Evolutionary conservation across 2,797 vertebrate species (phyloP), one percentile per base, ranked within the genome.

Genomic region (Gymnothorax reevesii): DNA sequence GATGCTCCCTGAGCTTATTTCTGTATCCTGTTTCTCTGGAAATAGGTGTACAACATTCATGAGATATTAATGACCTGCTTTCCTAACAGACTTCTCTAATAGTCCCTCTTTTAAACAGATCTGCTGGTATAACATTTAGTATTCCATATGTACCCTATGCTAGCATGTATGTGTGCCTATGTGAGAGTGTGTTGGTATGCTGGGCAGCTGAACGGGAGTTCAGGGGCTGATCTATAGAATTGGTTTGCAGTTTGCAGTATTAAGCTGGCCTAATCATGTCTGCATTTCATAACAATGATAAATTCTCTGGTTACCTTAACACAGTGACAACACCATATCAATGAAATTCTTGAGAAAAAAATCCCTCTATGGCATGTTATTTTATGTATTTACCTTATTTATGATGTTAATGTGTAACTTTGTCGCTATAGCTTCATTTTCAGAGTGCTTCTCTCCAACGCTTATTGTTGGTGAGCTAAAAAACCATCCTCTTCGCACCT

Each of bases 11-110:
- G 71, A 17, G 73, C 33, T 42, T 13, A 25, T 64, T 15, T 85
- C 89, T 87, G 90, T 90, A 92, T 85, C 83, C 57, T 25, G 64
- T 88, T 92, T 91, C 90, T 86, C 91, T 91, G 90, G 90, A 92
- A 42, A 42, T 42, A 42, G 33, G 33, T 42, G 33, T 42, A 42
- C 33, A 42, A 42, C 33, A 42, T 42, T 42, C 33, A 42, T 42
- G 33, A 42, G 1, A 1, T 42, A 42, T 42, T 42, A 2, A 42
- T 2, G 33, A 42, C 33, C 33, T 42, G 33, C 33, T 42, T 42
- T 42, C 33, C 33, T 2, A 42, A 42, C 33, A 42, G 33, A 42
- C 1, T 42, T 42, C 33, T 42, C 33, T 42, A 42, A 42, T 42
- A 42, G 33, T 42, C 33, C 33, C 33, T 42, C 33, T 42, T 42